phyloP scores from a whole-genome alignment of 2,797 vertebrate species.

The Anguilla marmorata region DNA sequence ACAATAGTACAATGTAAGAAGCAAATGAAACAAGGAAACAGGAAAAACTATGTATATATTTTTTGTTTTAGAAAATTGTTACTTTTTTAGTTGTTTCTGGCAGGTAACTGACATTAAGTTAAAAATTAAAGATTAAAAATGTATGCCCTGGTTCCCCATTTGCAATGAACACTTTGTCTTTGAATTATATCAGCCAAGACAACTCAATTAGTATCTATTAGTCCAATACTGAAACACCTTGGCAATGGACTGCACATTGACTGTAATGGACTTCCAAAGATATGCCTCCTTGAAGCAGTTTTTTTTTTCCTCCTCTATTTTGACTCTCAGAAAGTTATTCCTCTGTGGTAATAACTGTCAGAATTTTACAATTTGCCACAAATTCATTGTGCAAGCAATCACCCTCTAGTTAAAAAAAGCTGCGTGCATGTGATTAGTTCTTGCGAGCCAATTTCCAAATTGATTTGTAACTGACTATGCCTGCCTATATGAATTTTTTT shows the following conservation, averaged over 20 bases:
- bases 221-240: neutral
- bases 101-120: neutral
- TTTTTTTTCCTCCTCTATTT: neutral
- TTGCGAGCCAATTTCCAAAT: neutral
- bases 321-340: neutral
- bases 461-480: slow-evolving; percentile 22
- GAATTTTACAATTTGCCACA: neutral
- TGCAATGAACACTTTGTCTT: neutral
- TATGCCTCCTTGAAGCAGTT: neutral
- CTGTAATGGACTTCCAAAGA: neutral
- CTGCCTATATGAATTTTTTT: slow-evolving; percentile 14
- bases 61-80: neutral
- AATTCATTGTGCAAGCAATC: neutral
- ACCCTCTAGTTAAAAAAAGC: neutral
- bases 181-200: neutral
- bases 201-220: neutral
- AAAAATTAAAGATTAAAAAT: neutral
- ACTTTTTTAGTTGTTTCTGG: too few relatives aligned
- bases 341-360: neutral
- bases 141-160: neutral
- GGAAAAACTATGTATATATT: neutral
- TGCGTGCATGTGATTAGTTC: neutral
- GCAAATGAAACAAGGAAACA: neutral
- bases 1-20: neutral
- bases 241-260: neutral